Percentiles rank a stretch among this genome's conserved stretches.
These are phyloP conservation scores for Imbricaverruca yamaguchii DNA, from an alignment of 2,888 invertebrate species.

Conservation along the genomic window DNA sequence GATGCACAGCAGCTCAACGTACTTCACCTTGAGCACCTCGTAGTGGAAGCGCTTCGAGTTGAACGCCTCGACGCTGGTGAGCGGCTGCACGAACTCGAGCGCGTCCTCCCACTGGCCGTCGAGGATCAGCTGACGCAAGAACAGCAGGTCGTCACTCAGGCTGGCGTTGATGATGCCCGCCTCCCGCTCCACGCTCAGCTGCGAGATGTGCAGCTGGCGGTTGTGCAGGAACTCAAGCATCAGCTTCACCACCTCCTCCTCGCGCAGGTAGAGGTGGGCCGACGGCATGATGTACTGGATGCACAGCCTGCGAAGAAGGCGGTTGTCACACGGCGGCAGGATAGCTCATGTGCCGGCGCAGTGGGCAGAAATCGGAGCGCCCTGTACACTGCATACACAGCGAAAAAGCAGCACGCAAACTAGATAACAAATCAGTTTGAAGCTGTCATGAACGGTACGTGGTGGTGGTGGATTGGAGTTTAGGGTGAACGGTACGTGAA, in stretches of 20 bases:
- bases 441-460: no score
- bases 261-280: conserved; percentile 72
- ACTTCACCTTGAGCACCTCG: conserved; percentile 82
- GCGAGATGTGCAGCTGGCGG: conserved; percentile 81
- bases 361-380: no score
- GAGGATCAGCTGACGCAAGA: conserved; percentile 84
- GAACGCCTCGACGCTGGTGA: conserved; percentile 60
- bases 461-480: no score
- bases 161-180: conserved; percentile 90
- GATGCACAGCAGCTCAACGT: conserved; percentile 85
- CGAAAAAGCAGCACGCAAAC: not conserved
- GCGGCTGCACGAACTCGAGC: conserved; percentile 88
- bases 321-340: not conserved
- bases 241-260: conserved; percentile 80
- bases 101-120: conserved; percentile 99
- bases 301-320: not conserved
- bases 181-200: conserved; percentile 53
- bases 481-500: no score
- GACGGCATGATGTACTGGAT: conserved; percentile 56
- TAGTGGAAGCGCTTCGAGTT: conserved; percentile 78
- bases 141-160: conserved; percentile 87
- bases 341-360: not conserved
- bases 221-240: conserved; percentile 78
- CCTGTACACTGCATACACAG: not conserved
- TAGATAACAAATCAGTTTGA: no score